These are phyloP conservation scores for Pteropus alecto DNA, from an alignment of 2,113 vertebrate genomes.

Conservation along the genomic window DNA sequence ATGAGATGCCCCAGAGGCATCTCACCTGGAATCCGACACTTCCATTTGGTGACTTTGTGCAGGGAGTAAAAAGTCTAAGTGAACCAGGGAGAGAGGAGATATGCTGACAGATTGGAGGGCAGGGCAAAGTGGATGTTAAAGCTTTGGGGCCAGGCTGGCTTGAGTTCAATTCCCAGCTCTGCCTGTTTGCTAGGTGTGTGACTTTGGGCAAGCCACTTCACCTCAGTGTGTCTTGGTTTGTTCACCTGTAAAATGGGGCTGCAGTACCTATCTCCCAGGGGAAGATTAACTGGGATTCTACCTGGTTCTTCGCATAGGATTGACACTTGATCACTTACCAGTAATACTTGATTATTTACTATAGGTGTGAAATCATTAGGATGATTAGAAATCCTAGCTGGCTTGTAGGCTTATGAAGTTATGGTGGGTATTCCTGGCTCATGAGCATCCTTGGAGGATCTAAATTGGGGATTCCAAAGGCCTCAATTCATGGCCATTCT, in stretches of 20 bases:
- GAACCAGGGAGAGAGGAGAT: background rate
- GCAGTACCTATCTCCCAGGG: background rate
- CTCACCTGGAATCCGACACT: background rate
- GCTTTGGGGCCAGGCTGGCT: background rate
- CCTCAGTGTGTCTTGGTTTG: background rate
- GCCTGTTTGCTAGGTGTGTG: background rate
- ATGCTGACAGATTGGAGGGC: fast-evolving
- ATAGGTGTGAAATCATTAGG: background rate
- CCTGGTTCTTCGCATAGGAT: background rate
- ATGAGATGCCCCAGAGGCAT: background rate
- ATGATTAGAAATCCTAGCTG: background rate
- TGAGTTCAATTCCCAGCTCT: background rate
- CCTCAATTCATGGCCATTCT: background rate
- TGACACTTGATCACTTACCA: background rate
- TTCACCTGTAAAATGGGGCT: background rate
- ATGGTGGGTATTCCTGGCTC: background rate
- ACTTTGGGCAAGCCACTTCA: background rate
- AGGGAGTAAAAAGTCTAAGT: background rate
- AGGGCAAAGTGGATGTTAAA: background rate
- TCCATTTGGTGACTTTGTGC: background rate
- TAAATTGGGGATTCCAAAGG: background rate
- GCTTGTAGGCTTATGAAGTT: background rate
- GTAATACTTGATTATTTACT: background rate
- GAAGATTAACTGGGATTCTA: background rate
- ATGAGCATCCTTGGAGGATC: background rate